These are phyloP conservation scores for Rhyacophila brunnea DNA, from an alignment of 1,140 invertebrate genomes.

Conservation along the genomic window DNA sequence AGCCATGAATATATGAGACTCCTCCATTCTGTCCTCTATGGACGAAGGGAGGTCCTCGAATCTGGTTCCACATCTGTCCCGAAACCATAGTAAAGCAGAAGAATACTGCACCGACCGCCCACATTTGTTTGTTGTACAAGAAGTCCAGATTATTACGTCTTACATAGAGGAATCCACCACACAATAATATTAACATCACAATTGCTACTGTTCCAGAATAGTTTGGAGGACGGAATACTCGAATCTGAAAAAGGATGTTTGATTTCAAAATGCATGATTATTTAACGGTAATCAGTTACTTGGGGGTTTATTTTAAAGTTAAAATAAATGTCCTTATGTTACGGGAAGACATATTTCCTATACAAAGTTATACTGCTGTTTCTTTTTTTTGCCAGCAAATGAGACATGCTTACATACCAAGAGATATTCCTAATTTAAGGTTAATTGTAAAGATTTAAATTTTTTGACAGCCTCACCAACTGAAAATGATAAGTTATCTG, in stretches of 20 bases:
- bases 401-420: too few relatives aligned
- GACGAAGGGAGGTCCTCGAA: conserved; percentile 93
- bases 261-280: too few relatives aligned
- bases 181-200: conserved; percentile 79
- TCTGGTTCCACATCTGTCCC: conserved; percentile 99
- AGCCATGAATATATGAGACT: conserved; percentile 83
- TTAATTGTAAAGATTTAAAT: too few relatives aligned
- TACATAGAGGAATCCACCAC: conserved; percentile 91
- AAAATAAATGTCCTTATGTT: too few relatives aligned
- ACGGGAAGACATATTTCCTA: too few relatives aligned
- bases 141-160: conserved; percentile 96
- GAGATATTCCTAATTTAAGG: too few relatives aligned
- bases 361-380: too few relatives aligned
- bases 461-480: too few relatives aligned
- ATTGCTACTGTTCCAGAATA: conserved; percentile 94
- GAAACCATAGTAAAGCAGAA: conserved; percentile 98
- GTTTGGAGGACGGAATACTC: conserved; percentile 95
- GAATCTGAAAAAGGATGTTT: conserved; percentile 64
- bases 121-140: conserved; percentile 95
- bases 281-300: too few relatives aligned
- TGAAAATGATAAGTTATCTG: too few relatives aligned
- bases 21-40: conserved; percentile 81
- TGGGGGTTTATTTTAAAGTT: too few relatives aligned
- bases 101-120: conserved; percentile 86
- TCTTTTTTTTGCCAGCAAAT: too few relatives aligned